phyloP scores from a whole-genome alignment of 1,140 invertebrate species.

The Meteorus sp. region DNA sequence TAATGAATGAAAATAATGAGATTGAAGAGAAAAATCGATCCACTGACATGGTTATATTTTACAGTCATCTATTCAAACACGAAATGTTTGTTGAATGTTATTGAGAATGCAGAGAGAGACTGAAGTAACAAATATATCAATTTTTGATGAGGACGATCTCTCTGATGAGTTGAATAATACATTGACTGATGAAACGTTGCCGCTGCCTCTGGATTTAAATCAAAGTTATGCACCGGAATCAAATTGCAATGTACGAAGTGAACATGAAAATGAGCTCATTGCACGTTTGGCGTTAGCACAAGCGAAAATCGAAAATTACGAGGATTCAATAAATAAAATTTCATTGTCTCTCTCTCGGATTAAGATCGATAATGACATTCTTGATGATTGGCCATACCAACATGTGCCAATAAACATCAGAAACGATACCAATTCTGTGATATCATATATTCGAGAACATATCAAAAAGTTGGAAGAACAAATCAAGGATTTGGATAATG shows the following conservation, averaged over 20 bases:
- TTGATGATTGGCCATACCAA: slow-evolving; percentile 12
- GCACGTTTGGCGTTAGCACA: slow-evolving; percentile 21
- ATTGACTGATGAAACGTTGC: slow-evolving; percentile 3
- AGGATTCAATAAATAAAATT: slow-evolving; percentile 8
- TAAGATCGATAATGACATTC: slow-evolving; percentile 11
- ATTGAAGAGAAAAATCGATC: not conserved
- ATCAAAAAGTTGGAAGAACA: slow-evolving; percentile 34
- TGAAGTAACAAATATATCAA: not conserved
- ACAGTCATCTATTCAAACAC: too few relatives aligned
- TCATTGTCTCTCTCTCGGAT: not conserved
- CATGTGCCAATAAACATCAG: slow-evolving; percentile 28
- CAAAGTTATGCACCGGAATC: not conserved
- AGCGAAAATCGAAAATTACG: slow-evolving; percentile 31
- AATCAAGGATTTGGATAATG: slow-evolving; percentile 34
- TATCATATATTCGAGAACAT: slow-evolving; percentile 33
- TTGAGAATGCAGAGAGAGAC: not conserved
- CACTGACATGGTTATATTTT: too few relatives aligned
- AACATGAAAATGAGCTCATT: slow-evolving; percentile 22
- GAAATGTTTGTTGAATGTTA: not conserved
- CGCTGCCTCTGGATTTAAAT: not conserved
- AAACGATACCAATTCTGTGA: slow-evolving; percentile 30
- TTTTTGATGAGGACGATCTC: not conserved
- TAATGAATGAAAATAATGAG: not conserved
- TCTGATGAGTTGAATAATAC: slow-evolving; percentile 8
- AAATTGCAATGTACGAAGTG: not conserved